Evolutionary conservation across 2,888 invertebrate genomes (phyloP).

Genomic region (Julus scandinavius): DNA sequence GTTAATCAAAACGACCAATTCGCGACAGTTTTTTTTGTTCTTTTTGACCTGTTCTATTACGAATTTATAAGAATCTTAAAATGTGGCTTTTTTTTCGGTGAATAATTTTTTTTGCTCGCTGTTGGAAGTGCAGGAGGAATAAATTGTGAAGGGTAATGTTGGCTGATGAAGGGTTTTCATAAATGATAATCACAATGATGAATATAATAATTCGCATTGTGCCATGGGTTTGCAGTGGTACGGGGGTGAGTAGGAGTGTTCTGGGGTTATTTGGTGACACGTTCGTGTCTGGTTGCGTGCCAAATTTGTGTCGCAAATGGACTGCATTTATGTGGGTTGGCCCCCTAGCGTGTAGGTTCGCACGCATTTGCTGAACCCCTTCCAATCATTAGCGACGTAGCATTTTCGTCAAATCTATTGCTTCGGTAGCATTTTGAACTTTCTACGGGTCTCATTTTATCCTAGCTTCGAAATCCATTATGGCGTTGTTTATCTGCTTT

Average conservation of each 20-base stretch:
- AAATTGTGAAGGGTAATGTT: neutral
- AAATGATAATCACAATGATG: conserved; percentile 28
- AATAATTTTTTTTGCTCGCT: neutral
- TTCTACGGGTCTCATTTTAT: neutral
- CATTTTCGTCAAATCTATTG: conserved; percentile 14
- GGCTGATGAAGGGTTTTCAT: neutral
- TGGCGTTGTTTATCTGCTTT: neutral
- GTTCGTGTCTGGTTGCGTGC: conserved; percentile 24
- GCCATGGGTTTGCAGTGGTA: neutral
- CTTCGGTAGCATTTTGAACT: neutral
- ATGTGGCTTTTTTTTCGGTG: neutral
- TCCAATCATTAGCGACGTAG: neutral
- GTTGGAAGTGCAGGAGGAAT: neutral
- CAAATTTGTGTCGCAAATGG: conserved; percentile 35
- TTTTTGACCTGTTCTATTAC: too few species aligned
- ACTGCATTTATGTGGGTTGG: neutral
- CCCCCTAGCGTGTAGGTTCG: conserved; percentile 17
- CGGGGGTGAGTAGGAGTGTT: neutral
- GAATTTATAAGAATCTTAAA: too few species aligned
- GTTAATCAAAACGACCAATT: too few species aligned
- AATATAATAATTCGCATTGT: conserved; percentile 23
- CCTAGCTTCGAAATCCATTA: neutral
- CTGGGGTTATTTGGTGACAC: neutral
- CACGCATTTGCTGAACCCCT: neutral
- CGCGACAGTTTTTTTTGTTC: neutral